These are phyloP conservation scores for Bujurquina vittata DNA, from an alignment of 2,113 vertebrate genomes.

Conservation along the genomic window DNA sequence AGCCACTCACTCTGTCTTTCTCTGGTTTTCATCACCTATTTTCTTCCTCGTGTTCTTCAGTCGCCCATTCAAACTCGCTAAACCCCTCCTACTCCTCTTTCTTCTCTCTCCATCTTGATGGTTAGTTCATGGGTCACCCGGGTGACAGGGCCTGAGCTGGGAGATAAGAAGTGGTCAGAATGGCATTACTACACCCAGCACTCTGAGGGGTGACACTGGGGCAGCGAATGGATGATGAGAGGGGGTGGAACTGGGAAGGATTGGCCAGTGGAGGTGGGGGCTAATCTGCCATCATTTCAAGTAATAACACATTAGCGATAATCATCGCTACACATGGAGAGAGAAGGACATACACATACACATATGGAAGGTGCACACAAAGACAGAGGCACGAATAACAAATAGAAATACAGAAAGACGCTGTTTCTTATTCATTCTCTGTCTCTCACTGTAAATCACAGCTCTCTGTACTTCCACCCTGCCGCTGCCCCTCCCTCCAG, in stretches of 20 bases:
- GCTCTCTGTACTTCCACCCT: constrained; percentile 60
- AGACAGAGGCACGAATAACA: constrained; percentile 50
- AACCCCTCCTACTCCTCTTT: constrained; percentile 1
- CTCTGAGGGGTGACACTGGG: constrained; percentile 65
- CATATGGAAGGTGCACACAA: constrained; percentile 31
- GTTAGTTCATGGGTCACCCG: constrained; percentile 74
- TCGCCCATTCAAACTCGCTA: constrained; percentile 22
- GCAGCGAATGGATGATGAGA: constrained; percentile 53
- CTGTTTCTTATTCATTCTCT: constrained; percentile 53
- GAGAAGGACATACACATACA: constrained; percentile 37
- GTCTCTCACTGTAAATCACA: constrained; percentile 73
- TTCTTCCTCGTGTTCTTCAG: neutral
- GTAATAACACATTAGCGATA: constrained; percentile 78
- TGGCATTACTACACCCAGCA: constrained; percentile 70
- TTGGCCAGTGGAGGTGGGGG: constrained; percentile 43
- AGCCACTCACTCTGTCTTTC: neutral
- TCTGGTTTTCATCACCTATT: neutral
- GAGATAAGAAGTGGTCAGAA: constrained; percentile 79
- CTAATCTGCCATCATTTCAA: constrained; percentile 78
- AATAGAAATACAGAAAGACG: constrained; percentile 56
- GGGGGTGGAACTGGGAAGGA: constrained; percentile 35
- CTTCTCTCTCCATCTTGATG: constrained; percentile 51
- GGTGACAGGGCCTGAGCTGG: constrained; percentile 76
- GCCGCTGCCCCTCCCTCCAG: constrained; percentile 65
- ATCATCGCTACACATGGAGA: constrained; percentile 69